Percentiles rank a stretch among this genome's conserved stretches.
These are phyloP conservation scores for Henricia sp. DNA, from an alignment of 53 echinoderm and acorn worm species.

Conservation along the genomic window DNA sequence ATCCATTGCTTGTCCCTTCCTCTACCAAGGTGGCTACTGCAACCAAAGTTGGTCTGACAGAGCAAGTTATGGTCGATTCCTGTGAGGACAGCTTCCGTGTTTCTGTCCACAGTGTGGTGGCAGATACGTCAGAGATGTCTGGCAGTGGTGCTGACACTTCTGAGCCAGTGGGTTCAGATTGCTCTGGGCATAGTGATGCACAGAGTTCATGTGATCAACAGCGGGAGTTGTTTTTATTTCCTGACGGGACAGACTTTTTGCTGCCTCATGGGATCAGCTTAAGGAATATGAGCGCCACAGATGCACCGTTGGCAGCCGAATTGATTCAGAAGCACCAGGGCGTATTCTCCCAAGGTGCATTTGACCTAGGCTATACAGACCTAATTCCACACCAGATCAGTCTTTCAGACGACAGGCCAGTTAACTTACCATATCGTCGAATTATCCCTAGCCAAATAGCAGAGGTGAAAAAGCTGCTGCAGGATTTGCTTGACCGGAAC, in stretches of 20 bases:
- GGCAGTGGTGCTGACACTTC: not conserved
- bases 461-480: constrained; percentile 6
- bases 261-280: not conserved
- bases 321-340: not conserved
- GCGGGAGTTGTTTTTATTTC: constrained; percentile 10
- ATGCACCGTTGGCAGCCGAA: constrained; percentile 7
- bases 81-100: not conserved
- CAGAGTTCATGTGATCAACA: not conserved
- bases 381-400: constrained; percentile 15
- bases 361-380: constrained; percentile 9
- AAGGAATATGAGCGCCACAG: not conserved
- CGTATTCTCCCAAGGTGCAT: too few species aligned
- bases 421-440: too few species aligned
- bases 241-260: not conserved
- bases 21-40: not conserved
- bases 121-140: not conserved
- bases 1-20: not conserved
- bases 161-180: not conserved
- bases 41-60: not conserved
- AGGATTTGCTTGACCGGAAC: constrained; percentile 14
- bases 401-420: constrained; percentile 3
- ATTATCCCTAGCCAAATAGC: not conserved
- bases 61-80: constrained; percentile 10
- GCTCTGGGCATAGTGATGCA: not conserved
- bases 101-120: not conserved